Evolutionary conservation across 1,140 invertebrate genomes (phyloP).

Genomic region (Meloidogyne hapla): DNA sequence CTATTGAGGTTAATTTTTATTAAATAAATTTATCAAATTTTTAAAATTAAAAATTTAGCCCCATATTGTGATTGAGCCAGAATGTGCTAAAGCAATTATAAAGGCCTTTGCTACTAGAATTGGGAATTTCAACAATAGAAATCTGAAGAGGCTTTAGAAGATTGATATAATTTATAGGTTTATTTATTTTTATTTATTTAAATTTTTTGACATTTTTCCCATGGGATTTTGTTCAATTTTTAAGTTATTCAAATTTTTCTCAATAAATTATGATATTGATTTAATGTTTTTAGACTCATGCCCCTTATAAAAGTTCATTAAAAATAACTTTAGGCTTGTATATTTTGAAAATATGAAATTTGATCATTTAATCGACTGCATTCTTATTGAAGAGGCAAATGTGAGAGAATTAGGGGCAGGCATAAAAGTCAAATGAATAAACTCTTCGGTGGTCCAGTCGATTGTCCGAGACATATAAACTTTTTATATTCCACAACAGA

Average conservation of each 20-base stretch:
- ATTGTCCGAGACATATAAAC: neutral
- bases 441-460: neutral
- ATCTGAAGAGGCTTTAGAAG: neutral
- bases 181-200: too few species aligned
- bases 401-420: neutral
- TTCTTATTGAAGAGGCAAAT: neutral
- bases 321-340: neutral
- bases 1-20: conserved; percentile 7
- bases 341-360: neutral
- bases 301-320: neutral
- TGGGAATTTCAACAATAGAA: neutral
- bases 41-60: neutral
- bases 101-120: neutral
- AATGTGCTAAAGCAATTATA: neutral
- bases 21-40: neutral
- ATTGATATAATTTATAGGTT: too few species aligned
- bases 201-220: too few species aligned
- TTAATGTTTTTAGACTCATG: neutral
- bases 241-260: too few species aligned
- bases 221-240: too few species aligned
- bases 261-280: neutral
- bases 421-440: neutral
- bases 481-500: neutral
- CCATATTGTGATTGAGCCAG: neutral
- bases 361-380: neutral